Evolutionary conservation across 2,797 vertebrate species (phyloP), one percentile per base, ranked within the genome.

Genomic region (Choloepus didactylus): DNA sequence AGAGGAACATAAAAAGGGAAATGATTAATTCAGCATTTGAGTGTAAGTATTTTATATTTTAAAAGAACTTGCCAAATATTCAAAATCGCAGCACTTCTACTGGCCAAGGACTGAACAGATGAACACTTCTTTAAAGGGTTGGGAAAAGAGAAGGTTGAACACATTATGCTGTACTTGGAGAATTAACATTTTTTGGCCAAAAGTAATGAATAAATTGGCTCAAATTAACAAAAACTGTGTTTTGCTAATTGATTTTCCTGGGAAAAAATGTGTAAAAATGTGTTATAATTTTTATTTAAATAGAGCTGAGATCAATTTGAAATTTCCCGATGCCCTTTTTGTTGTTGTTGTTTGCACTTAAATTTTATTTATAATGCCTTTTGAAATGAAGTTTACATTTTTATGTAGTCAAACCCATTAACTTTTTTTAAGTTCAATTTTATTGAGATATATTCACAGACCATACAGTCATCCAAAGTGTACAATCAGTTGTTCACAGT

Each of bases 1-100:
- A 49, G 60, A 31, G 87, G 70, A 95, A 64, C 41, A 46, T 79
- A 23, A 69, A 87, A 92, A 82, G 80, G 82, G 81, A 86, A 95
- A 72, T 87, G 80, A 83, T 64, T 83, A 60, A 91, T 92, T 70
- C 41, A 75, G 62, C 19, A 49, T 86, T 96, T 66, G 67, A 67
- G 31, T 60, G 41, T 41, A 91, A 56, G 35, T 83, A 41, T 89
- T 90, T 94, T 46, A 79, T 59, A 51, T 75, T 18, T 46, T 80
- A 29, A 89, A 87, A 66, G 54, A 90, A 76, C 3, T 54, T 87
- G 44, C 41, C 23, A 27, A 2, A 9, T 46, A 18, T 69, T 85
- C 59, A n/a, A 54, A 54, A 72, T 27, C 49, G 79, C 41, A 80
- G 49, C 11, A 10, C 38, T 73, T 91, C 85, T 69, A 23, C 46